Evolutionary conservation across 1,140 invertebrate genomes (phyloP).

Genomic region (Augochlora pura): DNA sequence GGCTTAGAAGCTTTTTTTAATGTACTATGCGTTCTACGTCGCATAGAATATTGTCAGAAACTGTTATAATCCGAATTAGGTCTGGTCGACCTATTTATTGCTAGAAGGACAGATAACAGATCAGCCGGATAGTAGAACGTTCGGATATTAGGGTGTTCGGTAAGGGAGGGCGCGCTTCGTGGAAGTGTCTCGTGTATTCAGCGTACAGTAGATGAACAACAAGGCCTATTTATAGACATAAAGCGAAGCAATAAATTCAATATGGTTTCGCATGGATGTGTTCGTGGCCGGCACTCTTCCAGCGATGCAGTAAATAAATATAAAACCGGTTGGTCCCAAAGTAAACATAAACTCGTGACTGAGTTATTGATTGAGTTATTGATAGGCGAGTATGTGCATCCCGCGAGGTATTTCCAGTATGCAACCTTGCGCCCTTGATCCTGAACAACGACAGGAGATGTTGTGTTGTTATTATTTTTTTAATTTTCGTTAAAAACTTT

Average conservation of each 20-base stretch:
- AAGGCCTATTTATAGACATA: not conserved
- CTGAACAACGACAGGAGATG: constrained; percentile 5
- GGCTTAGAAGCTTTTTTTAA: no score
- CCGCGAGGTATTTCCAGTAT: constrained; percentile 21
- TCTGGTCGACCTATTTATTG: no score
- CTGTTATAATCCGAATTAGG: no score
- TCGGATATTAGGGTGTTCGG: no score
- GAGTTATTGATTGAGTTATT: constrained; percentile 44
- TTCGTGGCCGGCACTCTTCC: not conserved
- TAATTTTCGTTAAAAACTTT: not conserved
- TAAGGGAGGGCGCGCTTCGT: no score
- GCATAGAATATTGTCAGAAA: no score
- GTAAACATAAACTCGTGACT: constrained; percentile 27
- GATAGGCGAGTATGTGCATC: constrained; percentile 26
- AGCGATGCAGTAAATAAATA: constrained; percentile 17
- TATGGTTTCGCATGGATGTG: not conserved
- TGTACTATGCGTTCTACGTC: no score
- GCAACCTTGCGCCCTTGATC: constrained; percentile 1
- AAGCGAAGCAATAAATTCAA: not conserved
- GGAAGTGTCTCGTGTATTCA: not conserved
- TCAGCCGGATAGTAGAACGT: no score
- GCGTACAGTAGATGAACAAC: not conserved
- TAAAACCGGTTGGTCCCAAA: constrained; percentile 31
- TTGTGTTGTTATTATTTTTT: not conserved
- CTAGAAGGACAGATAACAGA: no score